Conservation (phyloP, 2,113 vertebrate species). For the Ancistrus triradiatus region DNA sequence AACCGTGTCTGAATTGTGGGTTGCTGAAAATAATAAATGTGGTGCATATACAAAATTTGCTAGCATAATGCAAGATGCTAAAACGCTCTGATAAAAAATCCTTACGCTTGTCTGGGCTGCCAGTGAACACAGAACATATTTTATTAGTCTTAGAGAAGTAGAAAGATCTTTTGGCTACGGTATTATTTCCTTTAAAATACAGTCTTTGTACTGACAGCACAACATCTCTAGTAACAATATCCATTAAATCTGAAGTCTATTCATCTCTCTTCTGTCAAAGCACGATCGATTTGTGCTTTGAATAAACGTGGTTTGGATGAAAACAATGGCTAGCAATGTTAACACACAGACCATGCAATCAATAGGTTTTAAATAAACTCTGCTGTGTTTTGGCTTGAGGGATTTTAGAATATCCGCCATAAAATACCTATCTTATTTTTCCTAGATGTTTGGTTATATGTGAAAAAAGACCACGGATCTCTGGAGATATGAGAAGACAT, state of each 20-base stretch:
- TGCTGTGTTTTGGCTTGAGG: conserved; percentile 7
- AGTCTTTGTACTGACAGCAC: conserved; percentile 8
- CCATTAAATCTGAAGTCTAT: not conserved
- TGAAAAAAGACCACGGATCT: too few relatives aligned
- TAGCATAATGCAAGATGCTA: too few relatives aligned
- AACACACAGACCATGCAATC: not conserved
- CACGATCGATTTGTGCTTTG: not conserved
- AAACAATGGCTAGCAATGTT: not conserved
- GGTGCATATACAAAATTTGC: conserved; percentile 23
- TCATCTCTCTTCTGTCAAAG: conserved; percentile 6
- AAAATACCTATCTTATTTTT: conserved; percentile 14
- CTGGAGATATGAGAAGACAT: too few relatives aligned
- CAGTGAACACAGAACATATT: too few relatives aligned
- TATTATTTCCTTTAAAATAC: conserved; percentile 7
- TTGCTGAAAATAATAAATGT: conserved; percentile 28
- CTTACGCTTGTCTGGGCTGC: too few relatives aligned
- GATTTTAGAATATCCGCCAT: conserved; percentile 1
- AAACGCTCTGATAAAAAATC: too few relatives aligned
- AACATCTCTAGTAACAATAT: conserved; percentile 2
- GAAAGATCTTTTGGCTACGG: conserved; percentile 14
- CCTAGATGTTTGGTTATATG: not conserved
- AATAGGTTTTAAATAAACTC: not conserved
- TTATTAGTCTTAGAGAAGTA: not conserved
- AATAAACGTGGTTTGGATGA: conserved; percentile 13
- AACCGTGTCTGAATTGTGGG: conserved; percentile 1